Percentiles rank a stretch among this genome's conserved stretches.
Evolutionary conservation across 2,113 vertebrate genomes (phyloP).

Genomic region (Ceuthmochares aereus): DNA sequence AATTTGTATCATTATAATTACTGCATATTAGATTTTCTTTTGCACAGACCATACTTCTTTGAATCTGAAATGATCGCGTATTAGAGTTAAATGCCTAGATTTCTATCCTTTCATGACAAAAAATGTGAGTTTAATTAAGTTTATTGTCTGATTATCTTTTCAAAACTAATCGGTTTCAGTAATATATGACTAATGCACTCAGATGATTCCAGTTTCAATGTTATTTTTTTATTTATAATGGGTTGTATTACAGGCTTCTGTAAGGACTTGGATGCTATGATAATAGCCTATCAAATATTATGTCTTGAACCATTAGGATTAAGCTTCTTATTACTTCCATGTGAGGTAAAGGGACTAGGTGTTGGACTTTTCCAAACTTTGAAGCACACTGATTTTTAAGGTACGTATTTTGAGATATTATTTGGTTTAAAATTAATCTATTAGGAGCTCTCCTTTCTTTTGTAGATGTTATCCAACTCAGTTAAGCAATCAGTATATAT

Average conservation of each 20-base stretch:
- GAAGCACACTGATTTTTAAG: neutral
- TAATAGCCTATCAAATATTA: neutral
- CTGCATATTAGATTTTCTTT: neutral
- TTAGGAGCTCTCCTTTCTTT: neutral
- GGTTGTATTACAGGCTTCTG: neutral
- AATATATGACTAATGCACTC: neutral
- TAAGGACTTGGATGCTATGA: neutral
- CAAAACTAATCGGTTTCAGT: neutral
- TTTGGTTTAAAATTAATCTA: constrained; percentile 20
- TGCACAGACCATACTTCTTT: neutral
- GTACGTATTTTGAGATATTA: neutral
- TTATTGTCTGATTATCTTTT: neutral
- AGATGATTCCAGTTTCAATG: neutral
- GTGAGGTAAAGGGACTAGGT: neutral
- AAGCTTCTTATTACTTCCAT: neutral
- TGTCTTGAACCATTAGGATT: neutral
- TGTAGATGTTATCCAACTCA: neutral
- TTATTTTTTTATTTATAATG: neutral
- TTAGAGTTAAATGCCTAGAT: neutral
- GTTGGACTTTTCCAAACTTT: neutral
- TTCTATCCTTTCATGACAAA: neutral
- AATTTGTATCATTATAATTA: neutral
- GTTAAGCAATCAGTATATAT: neutral
- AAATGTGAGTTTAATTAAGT: neutral
- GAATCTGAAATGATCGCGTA: neutral